Base-by-base conservation (phyloP, 2,113 vertebrate species). In the Pseudorasbora parva region DNA sequence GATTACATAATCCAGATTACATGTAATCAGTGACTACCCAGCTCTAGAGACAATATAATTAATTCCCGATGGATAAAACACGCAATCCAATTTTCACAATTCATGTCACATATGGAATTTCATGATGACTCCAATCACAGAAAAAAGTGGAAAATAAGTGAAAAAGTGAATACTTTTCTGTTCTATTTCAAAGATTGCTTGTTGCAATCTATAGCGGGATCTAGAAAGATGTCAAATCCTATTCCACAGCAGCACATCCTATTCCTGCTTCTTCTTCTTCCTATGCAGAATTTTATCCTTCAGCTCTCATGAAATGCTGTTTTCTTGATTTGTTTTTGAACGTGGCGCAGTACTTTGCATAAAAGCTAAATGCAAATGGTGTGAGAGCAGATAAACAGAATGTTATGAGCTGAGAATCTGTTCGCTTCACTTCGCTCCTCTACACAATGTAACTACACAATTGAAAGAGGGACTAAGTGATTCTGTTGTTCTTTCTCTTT, bases 401-500 rank as follows among this genome's bases (percentile, higher is more conserved):
- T 51, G 71, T 73, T 45, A 78, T 27, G 56, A 62, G n/a, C 33
- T 66, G 57, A 49, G 27, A 66, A 79, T 64, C 43, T 47, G 60
- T 25, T 17, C n/a, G 5, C 60, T 71, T 37, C 64, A 60, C 62
- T 57, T 41, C n/a, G 27, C 59, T 82, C 33, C 51, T 8, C 33
- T 21, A 72, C 47, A 74, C 72, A 59, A 60, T 37, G 25, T 59
- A 60, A 47, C 41, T 17, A 71, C 43, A 60, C 82, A 78, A 54
- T 41, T 27, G 76, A 71, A 84, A 71, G 25, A 51, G 45, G 74
- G 14, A 79, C 47, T 77, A 68, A 78, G 64, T 59, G 83, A 79
- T 79, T 79, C 33, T 69, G 57, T 45, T 45, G 54, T 72, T 54
- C 19, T 54, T 27, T 64, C 62, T 66, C 59, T 51, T 43, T 69